A percentile compares a stretch with the other conserved stretches of the same genome.
phyloP scores from a whole-genome alignment of 2,888 invertebrate species.

The Orchestes rusci region DNA sequence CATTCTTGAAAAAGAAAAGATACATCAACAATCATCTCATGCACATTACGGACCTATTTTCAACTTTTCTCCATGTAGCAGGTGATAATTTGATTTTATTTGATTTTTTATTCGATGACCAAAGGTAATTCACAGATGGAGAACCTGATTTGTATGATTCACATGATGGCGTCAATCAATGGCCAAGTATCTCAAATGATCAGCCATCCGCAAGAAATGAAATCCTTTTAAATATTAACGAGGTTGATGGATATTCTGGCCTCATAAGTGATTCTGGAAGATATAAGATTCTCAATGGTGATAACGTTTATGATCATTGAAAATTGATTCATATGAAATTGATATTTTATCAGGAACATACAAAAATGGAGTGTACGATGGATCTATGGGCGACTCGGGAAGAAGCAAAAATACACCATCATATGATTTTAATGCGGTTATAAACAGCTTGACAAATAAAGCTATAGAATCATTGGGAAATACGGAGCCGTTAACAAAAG shows the following conservation, averaged over 20 bases:
- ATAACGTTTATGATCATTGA: no score
- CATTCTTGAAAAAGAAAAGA: slow-evolving; percentile 46
- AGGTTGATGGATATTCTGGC: slow-evolving; percentile 38
- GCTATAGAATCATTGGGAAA: slow-evolving; percentile 30
- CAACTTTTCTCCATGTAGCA: slow-evolving; percentile 52
- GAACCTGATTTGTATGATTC: slow-evolving; percentile 31
- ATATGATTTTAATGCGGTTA: slow-evolving; percentile 30
- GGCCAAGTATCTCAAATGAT: slow-evolving; percentile 34
- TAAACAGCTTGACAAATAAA: slow-evolving; percentile 32
- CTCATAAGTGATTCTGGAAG: slow-evolving; percentile 33
- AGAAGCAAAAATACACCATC: slow-evolving; percentile 27
- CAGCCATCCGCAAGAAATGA: slow-evolving; percentile 24
- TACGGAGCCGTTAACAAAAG: slow-evolving; percentile 21
- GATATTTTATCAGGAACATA: slow-evolving; percentile 28
- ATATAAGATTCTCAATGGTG: slow-evolving; percentile 39
- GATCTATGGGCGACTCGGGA: slow-evolving; percentile 33
- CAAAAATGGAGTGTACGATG: slow-evolving; percentile 29
- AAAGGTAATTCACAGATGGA: slow-evolving; percentile 42
- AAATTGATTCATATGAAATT: background rate
- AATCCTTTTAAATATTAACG: slow-evolving; percentile 38
- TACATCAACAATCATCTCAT: slow-evolving; percentile 59
- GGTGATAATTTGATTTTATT: slow-evolving; percentile 28
- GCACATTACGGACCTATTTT: slow-evolving; percentile 79
- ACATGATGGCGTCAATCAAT: slow-evolving; percentile 42
- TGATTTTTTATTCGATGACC: no score